Evolutionary conservation across 2,888 invertebrate genomes (phyloP).

Genomic region (Yponomeuta malinellus): DNA sequence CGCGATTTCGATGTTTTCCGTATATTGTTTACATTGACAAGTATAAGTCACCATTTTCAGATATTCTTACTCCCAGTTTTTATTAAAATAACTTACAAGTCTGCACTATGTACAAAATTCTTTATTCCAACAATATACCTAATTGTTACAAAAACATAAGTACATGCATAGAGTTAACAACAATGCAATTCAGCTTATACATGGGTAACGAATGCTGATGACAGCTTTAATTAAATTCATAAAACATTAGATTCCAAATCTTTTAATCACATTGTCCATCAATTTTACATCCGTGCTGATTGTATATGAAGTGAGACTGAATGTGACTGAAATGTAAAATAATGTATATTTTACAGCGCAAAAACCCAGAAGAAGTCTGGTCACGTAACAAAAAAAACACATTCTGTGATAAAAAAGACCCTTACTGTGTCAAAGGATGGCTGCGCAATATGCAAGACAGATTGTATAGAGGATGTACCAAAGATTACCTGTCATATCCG

Average conservation of each 20-base stretch:
- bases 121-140: conserved; percentile 40
- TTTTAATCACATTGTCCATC: too few relatives aligned
- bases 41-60: too few relatives aligned
- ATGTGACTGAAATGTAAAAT: too few relatives aligned
- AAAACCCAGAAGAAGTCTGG: background rate
- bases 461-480: conserved; percentile 28
- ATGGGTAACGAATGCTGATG: too few relatives aligned
- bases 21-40: too few relatives aligned
- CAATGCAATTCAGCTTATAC: background rate
- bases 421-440: conserved; percentile 11
- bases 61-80: too few relatives aligned
- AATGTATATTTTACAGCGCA: background rate
- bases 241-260: too few relatives aligned
- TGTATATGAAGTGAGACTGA: too few relatives aligned
- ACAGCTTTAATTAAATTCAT: too few relatives aligned
- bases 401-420: conserved; percentile 14
- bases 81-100: background rate
- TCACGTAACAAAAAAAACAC: conserved; percentile 11
- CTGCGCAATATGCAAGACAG: conserved; percentile 8
- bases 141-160: conserved; percentile 57
- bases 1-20: too few relatives aligned
- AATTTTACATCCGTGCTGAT: too few relatives aligned
- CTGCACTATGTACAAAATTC: conserved; percentile 24
- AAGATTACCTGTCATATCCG: conserved; percentile 26
- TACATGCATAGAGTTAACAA: conserved; percentile 39